phyloP scores from a whole-genome alignment of 2,797 vertebrate species.

The Pagetopsis macropterus region DNA sequence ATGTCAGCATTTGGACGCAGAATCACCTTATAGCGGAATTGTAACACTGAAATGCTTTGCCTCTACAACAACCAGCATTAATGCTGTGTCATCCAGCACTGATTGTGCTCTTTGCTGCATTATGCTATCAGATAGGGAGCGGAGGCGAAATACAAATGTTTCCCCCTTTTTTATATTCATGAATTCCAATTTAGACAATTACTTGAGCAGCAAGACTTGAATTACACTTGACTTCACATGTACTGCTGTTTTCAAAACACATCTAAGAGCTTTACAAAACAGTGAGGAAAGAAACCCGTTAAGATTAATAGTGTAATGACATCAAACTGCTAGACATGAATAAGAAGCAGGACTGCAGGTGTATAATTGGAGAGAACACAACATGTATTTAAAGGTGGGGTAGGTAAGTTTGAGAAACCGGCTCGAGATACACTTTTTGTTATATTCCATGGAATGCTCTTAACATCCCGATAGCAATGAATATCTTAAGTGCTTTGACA shows the following conservation, averaged over 20 bases:
- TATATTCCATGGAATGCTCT: no score
- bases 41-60: constrained; percentile 39
- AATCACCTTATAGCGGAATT: constrained; percentile 59
- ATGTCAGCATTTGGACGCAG: constrained; percentile 68
- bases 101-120: constrained; percentile 54
- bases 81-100: constrained; percentile 42
- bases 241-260: constrained; percentile 49
- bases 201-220: constrained; percentile 45
- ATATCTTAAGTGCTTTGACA: no score
- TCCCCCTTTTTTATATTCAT: constrained; percentile 50
- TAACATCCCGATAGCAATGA: no score
- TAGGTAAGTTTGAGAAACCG: no score
- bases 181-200: constrained; percentile 57
- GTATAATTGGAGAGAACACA: constrained; percentile 27
- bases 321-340: constrained; percentile 49
- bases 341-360: constrained; percentile 44
- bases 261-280: constrained; percentile 43
- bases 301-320: constrained; percentile 51
- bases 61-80: constrained; percentile 41
- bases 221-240: constrained; percentile 48
- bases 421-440: no score
- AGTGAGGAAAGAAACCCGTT: constrained; percentile 40
- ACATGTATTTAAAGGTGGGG: constrained; percentile 2
- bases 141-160: constrained; percentile 51
- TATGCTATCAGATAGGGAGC: constrained; percentile 54